phyloP scores from a whole-genome alignment of 2,888 invertebrate species.

The Scaptodrosophila latifasciaeformis region DNA sequence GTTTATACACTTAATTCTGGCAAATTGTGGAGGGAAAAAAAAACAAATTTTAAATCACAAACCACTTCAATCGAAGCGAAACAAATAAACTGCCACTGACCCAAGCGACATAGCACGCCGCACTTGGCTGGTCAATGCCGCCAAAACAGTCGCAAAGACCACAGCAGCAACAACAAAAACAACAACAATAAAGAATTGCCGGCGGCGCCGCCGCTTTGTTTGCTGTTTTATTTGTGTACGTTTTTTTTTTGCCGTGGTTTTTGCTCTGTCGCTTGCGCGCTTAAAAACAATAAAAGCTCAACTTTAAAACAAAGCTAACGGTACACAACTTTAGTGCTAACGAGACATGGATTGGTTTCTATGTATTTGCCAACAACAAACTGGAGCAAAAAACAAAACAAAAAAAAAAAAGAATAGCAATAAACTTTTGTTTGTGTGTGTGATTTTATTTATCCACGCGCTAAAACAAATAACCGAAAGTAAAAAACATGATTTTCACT shows the following conservation, averaged over 20 bases:
- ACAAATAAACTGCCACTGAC: neutral
- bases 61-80: no score
- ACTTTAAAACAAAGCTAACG: slow-evolving; percentile 47
- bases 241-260: slow-evolving; percentile 12
- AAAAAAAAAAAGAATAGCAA: slow-evolving; percentile 22
- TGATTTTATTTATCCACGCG: no score
- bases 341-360: slow-evolving; percentile 48
- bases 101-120: slow-evolving; percentile 1
- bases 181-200: no score
- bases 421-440: slow-evolving; percentile 3
- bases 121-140: slow-evolving; percentile 67
- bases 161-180: no score
- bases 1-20: slow-evolving; percentile 34
- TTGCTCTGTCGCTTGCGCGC: slow-evolving; percentile 21
- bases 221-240: slow-evolving; percentile 13
- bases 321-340: slow-evolving; percentile 46
- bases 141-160: neutral
- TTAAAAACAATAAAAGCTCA: slow-evolving; percentile 16
- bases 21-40: slow-evolving; percentile 40
- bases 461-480: no score
- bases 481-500: no score
- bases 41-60: slow-evolving; percentile 16
- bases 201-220: no score
- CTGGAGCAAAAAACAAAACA: slow-evolving; percentile 32
- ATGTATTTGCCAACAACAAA: slow-evolving; percentile 21